A percentile compares a stretch with the other conserved stretches of the same genome.
phyloP scores from a whole-genome alignment of 1,140 invertebrate species.

The Sitophilus oryzae region DNA sequence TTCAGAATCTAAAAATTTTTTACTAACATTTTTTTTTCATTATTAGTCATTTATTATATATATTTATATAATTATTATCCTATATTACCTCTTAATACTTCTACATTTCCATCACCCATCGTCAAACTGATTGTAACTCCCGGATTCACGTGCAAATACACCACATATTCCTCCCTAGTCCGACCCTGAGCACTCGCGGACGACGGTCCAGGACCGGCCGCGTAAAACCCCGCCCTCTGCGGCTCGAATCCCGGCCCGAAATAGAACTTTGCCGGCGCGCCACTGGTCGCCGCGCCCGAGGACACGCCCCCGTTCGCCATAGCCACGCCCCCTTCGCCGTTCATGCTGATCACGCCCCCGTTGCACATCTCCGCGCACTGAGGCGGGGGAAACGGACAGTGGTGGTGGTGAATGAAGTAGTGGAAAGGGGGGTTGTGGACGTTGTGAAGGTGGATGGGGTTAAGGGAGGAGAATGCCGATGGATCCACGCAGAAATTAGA shows the following conservation, averaged over 20 bases:
- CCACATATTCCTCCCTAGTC: conserved; percentile 50
- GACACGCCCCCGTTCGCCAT: conserved; percentile 35
- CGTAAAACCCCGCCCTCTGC: conserved; percentile 36
- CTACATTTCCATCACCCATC: conserved; percentile 55
- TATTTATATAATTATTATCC: too few relatives aligned
- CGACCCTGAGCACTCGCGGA: conserved; percentile 31
- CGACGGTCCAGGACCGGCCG: conserved; percentile 9
- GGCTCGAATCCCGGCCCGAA: conserved; percentile 50
- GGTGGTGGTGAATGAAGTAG: conserved; percentile 42
- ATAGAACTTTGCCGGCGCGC: conserved; percentile 45
- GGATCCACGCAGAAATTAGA: conserved; percentile 3
- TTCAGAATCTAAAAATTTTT: too few relatives aligned
- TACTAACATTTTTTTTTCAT: too few relatives aligned
- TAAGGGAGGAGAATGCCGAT: conserved; percentile 26
- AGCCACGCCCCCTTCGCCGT: conserved; percentile 19
- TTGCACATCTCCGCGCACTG: conserved; percentile 22
- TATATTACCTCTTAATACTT: conserved; percentile 63
- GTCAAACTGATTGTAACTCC: conserved; percentile 63
- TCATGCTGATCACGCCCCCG: conserved; percentile 16
- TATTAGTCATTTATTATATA: too few relatives aligned
- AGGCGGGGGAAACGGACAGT: conserved; percentile 41
- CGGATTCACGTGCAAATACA: conserved; percentile 64
- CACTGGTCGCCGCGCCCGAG: conserved; percentile 20
- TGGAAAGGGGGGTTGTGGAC: conserved; percentile 35
- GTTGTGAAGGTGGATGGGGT: conserved; percentile 23